phyloP scores from a whole-genome alignment of 2,797 vertebrate genomes.

The Protosalanx chinensis region DNA sequence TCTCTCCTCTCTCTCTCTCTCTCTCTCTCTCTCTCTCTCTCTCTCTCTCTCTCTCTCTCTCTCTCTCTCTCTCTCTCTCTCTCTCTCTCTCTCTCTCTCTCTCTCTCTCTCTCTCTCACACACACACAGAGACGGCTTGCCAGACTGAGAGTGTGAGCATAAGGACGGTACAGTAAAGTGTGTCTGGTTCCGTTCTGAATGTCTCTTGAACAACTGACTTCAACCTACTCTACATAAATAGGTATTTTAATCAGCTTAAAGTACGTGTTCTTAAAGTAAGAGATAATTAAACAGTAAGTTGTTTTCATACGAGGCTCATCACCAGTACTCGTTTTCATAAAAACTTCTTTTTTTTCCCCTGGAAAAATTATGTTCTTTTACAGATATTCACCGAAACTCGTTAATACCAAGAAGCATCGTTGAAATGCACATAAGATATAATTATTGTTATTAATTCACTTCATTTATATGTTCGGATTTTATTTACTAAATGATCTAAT shows the following conservation, averaged over 20 bases:
- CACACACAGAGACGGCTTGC: conserved; percentile 40
- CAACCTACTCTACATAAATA: not conserved
- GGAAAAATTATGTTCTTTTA: not conserved
- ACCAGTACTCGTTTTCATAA: not conserved
- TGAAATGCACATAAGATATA: not conserved
- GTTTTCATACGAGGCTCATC: not conserved
- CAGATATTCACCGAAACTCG: not conserved
- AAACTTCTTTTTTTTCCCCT: not conserved
- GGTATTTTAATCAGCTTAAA: not conserved
- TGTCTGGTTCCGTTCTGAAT: conserved; percentile 10
- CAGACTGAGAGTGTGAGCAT: conserved; percentile 44
- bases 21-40: too few relatives aligned
- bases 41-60: too few relatives aligned
- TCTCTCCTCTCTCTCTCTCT: too few relatives aligned
- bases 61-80: too few relatives aligned
- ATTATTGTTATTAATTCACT: not conserved
- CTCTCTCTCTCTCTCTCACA: not conserved
- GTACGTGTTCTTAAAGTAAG: not conserved
- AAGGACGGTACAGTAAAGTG: conserved; percentile 37
- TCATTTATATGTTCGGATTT: not conserved
- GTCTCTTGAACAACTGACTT: not conserved
- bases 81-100: too few relatives aligned
- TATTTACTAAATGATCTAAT: not conserved
- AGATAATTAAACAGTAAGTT: not conserved
- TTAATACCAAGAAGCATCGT: not conserved